Evolutionary conservation across 2,113 vertebrate species (phyloP).

Genomic region (Synodontis membranacea): DNA sequence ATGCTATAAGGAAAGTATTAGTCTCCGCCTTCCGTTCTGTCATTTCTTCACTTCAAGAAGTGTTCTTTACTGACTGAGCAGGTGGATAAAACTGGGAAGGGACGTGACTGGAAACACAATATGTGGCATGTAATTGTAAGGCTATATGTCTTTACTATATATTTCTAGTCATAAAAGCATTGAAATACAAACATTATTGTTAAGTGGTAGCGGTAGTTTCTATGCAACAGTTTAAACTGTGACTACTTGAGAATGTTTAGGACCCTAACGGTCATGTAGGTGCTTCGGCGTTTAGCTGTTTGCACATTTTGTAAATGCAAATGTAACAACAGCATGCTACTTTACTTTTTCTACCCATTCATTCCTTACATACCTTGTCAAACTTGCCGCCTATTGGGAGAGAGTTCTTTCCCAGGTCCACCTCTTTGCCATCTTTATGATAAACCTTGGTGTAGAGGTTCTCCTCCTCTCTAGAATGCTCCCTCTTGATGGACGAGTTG

Average conservation of each 20-base stretch:
- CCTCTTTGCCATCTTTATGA: constrained; percentile 81
- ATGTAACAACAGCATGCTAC: not conserved
- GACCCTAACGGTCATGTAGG: not conserved
- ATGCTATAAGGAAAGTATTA: constrained; percentile 33
- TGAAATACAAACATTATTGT: not conserved
- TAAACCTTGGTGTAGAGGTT: constrained; percentile 82
- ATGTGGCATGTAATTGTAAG: no score
- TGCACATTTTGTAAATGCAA: no score
- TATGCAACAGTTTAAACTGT: not conserved
- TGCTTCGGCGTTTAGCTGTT: no score
- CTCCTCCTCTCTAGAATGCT: constrained; percentile 78
- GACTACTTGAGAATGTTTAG: not conserved
- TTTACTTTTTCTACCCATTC: no score
- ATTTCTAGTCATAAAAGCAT: not conserved
- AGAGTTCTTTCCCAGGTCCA: constrained; percentile 90
- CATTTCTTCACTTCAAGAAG: not conserved
- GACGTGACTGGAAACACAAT: not conserved
- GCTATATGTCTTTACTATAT: not conserved
- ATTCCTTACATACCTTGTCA: constrained; percentile 81
- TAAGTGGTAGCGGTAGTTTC: not conserved
- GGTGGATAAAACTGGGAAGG: not conserved
- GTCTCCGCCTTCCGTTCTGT: constrained; percentile 26
- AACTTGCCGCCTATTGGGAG: constrained; percentile 88
- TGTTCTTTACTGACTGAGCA: not conserved
- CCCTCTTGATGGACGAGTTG: constrained; percentile 70